Evolutionary conservation across 1,140 invertebrate species (phyloP).

Genomic region (Temnothorax curvispinosus): DNA sequence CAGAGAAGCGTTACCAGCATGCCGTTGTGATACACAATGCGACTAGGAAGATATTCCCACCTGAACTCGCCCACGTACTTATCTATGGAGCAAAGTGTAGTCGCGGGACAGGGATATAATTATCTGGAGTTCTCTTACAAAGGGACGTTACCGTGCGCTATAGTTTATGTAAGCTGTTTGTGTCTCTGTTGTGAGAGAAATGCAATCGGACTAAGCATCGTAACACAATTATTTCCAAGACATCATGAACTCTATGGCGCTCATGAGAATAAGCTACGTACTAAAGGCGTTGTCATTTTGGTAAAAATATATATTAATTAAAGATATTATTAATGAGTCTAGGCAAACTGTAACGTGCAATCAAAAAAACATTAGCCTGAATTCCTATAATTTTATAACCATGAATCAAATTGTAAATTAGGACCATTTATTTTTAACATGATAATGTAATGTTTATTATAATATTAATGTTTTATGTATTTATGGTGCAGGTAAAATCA

Average conservation of each 20-base stretch:
- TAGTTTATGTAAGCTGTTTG: conserved; percentile 33
- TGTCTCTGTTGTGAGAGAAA: neutral
- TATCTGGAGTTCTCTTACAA: conserved; percentile 59
- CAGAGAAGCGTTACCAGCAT: conserved; percentile 39
- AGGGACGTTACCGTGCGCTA: conserved; percentile 16
- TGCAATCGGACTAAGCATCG: conserved; percentile 3
- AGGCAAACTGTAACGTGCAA: neutral
- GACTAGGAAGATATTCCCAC: conserved; percentile 52
- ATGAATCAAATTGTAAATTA: neutral
- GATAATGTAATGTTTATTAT: neutral
- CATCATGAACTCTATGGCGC: neutral
- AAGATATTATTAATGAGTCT: neutral
- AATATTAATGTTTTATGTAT: neutral
- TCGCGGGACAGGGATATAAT: conserved; percentile 63
- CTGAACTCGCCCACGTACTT: conserved; percentile 57
- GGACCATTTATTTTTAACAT: neutral
- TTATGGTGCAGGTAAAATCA: neutral
- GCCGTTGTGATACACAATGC: conserved; percentile 34
- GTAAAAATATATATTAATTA: neutral
- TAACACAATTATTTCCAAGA: conserved; percentile 39
- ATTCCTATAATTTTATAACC: neutral
- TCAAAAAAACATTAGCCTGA: neutral
- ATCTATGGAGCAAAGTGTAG: conserved; percentile 55
- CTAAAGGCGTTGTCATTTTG: neutral
- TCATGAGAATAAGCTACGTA: neutral